These are phyloP conservation scores for Taxidea taxus DNA, from an alignment of 2,113 vertebrate genomes.

Conservation along the genomic window DNA sequence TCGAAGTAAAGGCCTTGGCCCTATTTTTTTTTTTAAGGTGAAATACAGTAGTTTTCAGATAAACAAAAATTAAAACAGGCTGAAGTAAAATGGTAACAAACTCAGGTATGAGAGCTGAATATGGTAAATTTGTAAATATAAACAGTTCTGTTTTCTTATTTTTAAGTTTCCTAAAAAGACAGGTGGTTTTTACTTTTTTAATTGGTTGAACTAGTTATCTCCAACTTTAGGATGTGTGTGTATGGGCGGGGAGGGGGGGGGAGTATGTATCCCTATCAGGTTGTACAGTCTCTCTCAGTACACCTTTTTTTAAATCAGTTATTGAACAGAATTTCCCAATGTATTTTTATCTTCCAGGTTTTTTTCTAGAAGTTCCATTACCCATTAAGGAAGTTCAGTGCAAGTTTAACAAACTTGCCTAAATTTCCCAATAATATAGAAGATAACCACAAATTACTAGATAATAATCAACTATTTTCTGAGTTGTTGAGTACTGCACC, in stretches of 20 bases:
- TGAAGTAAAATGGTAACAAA: not conserved
- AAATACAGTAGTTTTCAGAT: not conserved
- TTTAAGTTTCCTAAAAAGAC: not conserved
- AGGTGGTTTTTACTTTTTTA: not conserved
- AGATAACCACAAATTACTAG: not conserved
- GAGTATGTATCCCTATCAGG: not conserved
- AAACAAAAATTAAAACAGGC: not conserved
- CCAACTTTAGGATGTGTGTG: not conserved
- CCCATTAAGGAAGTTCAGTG: not conserved
- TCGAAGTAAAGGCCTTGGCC: not conserved
- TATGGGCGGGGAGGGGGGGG: not conserved
- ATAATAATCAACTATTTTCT: not conserved
- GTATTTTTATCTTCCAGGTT: not conserved
- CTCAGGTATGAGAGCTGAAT: not conserved
- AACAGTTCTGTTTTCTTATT: not conserved
- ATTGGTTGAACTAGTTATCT: not conserved
- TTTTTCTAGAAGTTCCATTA: not conserved
- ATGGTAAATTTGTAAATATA: not conserved
- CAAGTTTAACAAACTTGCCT: not conserved
- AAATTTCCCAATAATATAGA: not conserved
- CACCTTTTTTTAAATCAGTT: not conserved
- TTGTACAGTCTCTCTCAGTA: not conserved
- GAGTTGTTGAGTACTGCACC: not conserved
- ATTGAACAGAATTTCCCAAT: not conserved
- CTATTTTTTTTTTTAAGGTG: not conserved